Conservation (phyloP, 2,888 invertebrate genomes). For the Drosophila emarginata region DNA sequence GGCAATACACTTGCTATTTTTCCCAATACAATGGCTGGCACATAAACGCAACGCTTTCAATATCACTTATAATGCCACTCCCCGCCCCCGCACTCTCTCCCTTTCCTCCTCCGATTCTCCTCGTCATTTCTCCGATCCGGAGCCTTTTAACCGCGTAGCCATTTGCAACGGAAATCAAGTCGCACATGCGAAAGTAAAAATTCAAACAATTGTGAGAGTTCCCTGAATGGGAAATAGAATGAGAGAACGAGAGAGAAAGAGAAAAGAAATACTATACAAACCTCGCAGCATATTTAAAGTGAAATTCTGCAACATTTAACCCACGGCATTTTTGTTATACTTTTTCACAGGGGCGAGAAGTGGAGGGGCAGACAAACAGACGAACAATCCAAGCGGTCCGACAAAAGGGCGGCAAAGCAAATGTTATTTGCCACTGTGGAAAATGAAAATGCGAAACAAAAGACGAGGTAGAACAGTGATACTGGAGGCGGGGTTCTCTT, state of each 20-base stretch:
- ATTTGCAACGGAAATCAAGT: conserved; percentile 77
- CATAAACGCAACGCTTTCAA: conserved; percentile 72
- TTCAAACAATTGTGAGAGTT: conserved; percentile 59
- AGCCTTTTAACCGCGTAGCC: conserved; percentile 41
- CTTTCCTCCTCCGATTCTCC: neutral
- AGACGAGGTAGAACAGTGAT: conserved; percentile 31
- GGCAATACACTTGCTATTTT: conserved; percentile 39
- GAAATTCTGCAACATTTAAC: conserved; percentile 70
- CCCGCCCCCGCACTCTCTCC: neutral
- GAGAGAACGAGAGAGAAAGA: conserved; percentile 12
- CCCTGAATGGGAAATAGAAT: conserved; percentile 31
- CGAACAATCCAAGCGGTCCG: neutral
- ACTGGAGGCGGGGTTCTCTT: conserved; percentile 7
- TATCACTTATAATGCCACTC: conserved; percentile 68
- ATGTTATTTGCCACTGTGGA: conserved; percentile 35
- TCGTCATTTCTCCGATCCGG: neutral
- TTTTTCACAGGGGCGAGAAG: neutral
- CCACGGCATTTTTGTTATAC: conserved; percentile 23
- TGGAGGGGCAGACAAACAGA: neutral
- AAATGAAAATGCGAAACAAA: conserved; percentile 40
- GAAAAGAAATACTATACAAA: conserved; percentile 20
- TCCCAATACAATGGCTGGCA: conserved; percentile 66
- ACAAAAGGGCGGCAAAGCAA: conserved; percentile 11
- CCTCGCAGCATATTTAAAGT: conserved; percentile 54
- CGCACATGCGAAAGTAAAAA: conserved; percentile 76